Evolutionary conservation across 2,797 vertebrate species (phyloP), one percentile per base, ranked within the genome.

Genomic region (Enoplosus armatus): DNA sequence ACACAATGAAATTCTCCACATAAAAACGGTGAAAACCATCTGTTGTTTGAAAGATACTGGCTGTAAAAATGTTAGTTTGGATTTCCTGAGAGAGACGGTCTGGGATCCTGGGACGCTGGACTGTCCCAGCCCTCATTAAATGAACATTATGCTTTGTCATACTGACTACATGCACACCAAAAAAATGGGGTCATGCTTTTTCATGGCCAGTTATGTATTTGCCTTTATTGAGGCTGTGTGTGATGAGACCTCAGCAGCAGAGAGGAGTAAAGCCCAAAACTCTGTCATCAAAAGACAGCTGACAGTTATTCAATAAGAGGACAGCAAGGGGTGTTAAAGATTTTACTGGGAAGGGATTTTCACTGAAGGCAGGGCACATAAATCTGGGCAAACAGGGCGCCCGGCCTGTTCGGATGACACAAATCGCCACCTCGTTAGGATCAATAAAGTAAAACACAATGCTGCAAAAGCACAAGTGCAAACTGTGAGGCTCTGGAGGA

Each of bases 361-460:
- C 86, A 84, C 84, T 81, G 78, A 84, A 88, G 86, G 73, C 89
- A 84, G 69, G 77, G 82, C 87, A 83, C 88, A 91, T 92, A 94
- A 94, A 95, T 95, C 93, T 88, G 69, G 79, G 92, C 89, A 92
- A 94, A 93, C 88, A 84, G 75, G 80, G 79, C 58, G 77, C 87
- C 67, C 8, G 50, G 84, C 73, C 85, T 87, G 82, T 75, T 87
- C 82, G 51, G 89, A 89, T 86, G 93, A 92, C 93, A 94, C 90
- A 93, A 92, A 93, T 91, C 71, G 80, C 80, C 76, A 85, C 89
- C 90, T 90, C 78, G 80, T 93, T 93, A 89, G 88, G 92, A 95
- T 95, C 94, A 94, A 95, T 95, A 93, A 94, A 91, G 89, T 80
- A 85, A 91, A 92, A 93, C 90, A 95, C 93, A 93, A 94, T 92